Percentiles rank a stretch among this genome's conserved stretches.
phyloP scores from a whole-genome alignment of 2,888 invertebrate species.

The Cremastinae sp. region DNA sequence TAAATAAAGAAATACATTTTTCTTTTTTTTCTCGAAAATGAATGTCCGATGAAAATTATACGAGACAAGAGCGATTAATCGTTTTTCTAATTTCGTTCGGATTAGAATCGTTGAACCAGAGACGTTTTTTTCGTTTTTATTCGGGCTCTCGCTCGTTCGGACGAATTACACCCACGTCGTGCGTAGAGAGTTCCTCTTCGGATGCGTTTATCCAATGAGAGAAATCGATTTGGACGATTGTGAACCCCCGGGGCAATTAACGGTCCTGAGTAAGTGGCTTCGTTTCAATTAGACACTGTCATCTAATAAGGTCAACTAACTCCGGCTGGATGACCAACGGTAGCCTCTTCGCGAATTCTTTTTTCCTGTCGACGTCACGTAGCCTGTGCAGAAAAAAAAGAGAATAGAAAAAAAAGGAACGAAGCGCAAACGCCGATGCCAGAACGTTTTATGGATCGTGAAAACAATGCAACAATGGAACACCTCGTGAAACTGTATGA shows the following conservation, averaged over 20 bases:
- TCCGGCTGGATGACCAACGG: constrained; percentile 22
- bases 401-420: too few relatives aligned
- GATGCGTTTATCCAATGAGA: constrained; percentile 63
- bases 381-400: background rate
- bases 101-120: too few relatives aligned
- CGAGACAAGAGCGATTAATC: too few relatives aligned
- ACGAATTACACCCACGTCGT: constrained; percentile 49
- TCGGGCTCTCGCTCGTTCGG: background rate
- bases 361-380: background rate
- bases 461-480: constrained; percentile 50
- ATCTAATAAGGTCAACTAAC: constrained; percentile 65
- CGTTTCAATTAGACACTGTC: constrained; percentile 64
- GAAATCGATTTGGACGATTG: constrained; percentile 63
- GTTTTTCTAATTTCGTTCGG: too few relatives aligned
- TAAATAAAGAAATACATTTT: background rate
- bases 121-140: too few relatives aligned
- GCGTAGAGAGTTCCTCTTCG: constrained; percentile 24
- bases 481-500: constrained; percentile 26
- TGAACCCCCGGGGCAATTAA: constrained; percentile 60
- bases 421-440: background rate
- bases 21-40: background rate
- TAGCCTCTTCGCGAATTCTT: constrained; percentile 15
- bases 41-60: too few relatives aligned
- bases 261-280: constrained; percentile 53
- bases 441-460: constrained; percentile 1